Evolutionary conservation across 2,113 vertebrate genomes (phyloP).

Genomic region (Lasiurus borealis): DNA sequence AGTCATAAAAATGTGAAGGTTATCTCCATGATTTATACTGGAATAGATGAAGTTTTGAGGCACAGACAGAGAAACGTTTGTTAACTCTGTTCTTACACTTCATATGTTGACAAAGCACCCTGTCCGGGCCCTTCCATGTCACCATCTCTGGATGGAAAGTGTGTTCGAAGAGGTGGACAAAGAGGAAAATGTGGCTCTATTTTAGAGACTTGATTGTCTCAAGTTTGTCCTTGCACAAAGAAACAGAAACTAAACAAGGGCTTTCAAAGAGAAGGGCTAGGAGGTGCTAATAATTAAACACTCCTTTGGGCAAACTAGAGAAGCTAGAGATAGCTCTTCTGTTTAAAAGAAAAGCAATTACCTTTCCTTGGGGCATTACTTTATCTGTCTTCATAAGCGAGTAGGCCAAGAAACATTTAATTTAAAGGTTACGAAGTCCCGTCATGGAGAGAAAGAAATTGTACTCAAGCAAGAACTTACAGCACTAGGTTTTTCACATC

Average conservation of each 20-base stretch:
- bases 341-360: background rate
- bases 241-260: background rate
- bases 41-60: background rate
- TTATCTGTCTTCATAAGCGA: background rate
- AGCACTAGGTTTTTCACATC: slow-evolving; percentile 39
- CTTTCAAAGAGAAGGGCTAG: background rate
- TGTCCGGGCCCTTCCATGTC: background rate
- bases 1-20: slow-evolving; percentile 46
- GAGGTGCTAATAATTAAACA: background rate
- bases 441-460: background rate
- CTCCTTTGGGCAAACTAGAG: background rate
- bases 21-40: slow-evolving; percentile 21
- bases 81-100: background rate
- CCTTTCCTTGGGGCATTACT: background rate
- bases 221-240: background rate
- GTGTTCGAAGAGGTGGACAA: background rate
- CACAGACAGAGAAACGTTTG: background rate
- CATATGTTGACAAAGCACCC: background rate
- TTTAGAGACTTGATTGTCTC: background rate
- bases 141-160: background rate
- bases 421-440: slow-evolving; percentile 9
- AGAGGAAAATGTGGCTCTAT: background rate
- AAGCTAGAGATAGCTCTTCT: background rate
- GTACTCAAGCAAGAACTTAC: background rate
- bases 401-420: background rate